A percentile compares a stretch with the other conserved stretches of the same genome.
Evolutionary conservation across 1,140 invertebrate genomes (phyloP).

Genomic region (Mercenaria mercenaria): DNA sequence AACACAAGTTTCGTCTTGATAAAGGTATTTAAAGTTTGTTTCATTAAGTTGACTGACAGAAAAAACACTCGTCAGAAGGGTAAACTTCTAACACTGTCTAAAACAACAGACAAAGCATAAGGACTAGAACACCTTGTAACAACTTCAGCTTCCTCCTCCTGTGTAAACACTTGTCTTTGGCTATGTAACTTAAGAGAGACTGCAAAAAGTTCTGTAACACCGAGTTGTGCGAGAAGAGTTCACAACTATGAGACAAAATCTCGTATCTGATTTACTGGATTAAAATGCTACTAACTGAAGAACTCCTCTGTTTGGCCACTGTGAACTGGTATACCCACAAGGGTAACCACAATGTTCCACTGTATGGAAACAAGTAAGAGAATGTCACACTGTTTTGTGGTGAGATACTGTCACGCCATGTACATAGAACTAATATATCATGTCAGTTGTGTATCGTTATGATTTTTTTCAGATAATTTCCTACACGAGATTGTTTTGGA

Average conservation of each 20-base stretch:
- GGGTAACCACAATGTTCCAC: too few species aligned
- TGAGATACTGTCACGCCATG: neutral
- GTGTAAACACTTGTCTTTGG: neutral
- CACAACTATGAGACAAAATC: neutral
- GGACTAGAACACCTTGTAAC: too few species aligned
- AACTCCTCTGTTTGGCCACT: neutral
- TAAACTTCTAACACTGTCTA: too few species aligned
- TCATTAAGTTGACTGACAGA: too few species aligned
- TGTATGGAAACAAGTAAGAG: neutral
- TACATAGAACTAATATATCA: neutral
- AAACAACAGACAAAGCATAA: too few species aligned
- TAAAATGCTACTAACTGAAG: too few species aligned
- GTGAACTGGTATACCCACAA: neutral
- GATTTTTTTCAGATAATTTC: slow-evolving; percentile 99
- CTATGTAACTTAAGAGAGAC: neutral
- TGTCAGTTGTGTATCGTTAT: slow-evolving; percentile 99
- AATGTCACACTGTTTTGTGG: neutral
- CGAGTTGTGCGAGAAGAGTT: neutral
- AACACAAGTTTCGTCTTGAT: too few species aligned
- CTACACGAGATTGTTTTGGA: slow-evolving; percentile 95
- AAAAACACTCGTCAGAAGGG: too few species aligned
- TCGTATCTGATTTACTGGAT: neutral
- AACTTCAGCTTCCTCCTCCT: too few species aligned
- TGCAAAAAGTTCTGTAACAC: neutral
- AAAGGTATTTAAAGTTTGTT: too few species aligned